Base-by-base conservation (phyloP, 2,888 invertebrate genomes). In the Meloe dianella region DNA sequence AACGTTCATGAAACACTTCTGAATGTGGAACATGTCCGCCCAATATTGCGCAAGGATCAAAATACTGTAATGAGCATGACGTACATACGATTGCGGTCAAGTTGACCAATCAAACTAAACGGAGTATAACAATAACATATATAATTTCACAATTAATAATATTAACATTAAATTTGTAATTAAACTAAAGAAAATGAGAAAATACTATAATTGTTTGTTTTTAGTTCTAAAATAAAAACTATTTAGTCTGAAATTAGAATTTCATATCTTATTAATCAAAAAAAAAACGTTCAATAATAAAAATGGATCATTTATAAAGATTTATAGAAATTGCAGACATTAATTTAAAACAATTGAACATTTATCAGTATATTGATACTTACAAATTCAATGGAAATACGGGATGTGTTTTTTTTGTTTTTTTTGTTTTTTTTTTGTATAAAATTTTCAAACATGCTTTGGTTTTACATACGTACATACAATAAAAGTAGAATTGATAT, bases 301-400 rank as follows among this genome's bases (percentile, higher is more conserved):
- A 14, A 35, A 35, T 12, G 10, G 12, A 35, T 35, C 3, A 30
- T 30, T 30, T 30, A 30, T 30, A 14, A 32, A 10, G 10, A 12
- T 35, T 35, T 35, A 35, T 12, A 35, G 35, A 35, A 35, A 12
- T 35, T 51, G 51, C 12, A 10, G 22, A 51, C 51, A 24, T 22
- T 20, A n/a, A 47, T 47, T 20, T 51, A 4, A 51, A 51, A 51
- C 51, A 51, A 51, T 51, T 10, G 22, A 51, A 9, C 51, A 51
- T 22, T 51, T 51, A 51, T 51, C 51, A 51, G n/a, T n/a, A 51
- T 51, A 41, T 41, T 41, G 41, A n/a, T 41, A 41, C n/a, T 51
- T 4, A 10, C 9, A 51, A 51, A 51, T 51, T 51, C 47, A 20
- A 17, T 17, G 7, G 17, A 47, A 20, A 20, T 47, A 47, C 9